Evolutionary conservation across 1,140 invertebrate genomes (phyloP), one percentile per base, ranked within the genome.

Genomic region (Anthonomus grandis): DNA sequence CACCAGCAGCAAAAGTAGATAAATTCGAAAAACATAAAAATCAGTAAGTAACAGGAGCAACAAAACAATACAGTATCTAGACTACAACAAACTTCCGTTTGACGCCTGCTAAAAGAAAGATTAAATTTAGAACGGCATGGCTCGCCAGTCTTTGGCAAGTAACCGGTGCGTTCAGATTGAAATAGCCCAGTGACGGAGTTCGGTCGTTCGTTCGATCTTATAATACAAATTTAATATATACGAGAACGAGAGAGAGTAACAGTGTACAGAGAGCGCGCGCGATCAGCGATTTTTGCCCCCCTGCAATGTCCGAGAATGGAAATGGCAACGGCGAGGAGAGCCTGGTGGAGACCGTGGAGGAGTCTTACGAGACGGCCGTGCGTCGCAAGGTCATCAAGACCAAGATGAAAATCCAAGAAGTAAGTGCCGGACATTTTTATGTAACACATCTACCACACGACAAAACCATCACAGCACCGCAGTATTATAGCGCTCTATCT

Each of bases 331-430:
- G 50, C 27, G 51, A 55, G 36, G 53, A 62, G 37, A 57, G 45
- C 19, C 62, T 68, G 64, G 65, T 63, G 47, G 70, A 72, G 51
- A 72, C 72, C 41, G 69, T 75, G 41, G 73, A 76, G 58, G 73
- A 76, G 64, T 65, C 64, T 23, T 75, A 73, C 58, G 79, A 80
- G 64, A 79, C 77, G n/a, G 77, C 75, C 34, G 78, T 78, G n/a
- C 73, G 76, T 22, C 74, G 77, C 24, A 81, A 80, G 65, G 76
- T 77, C 52, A 71, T 78, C 10, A 74, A 78, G 51, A 79, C 76
- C 31, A 80, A 77, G 64, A 76, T 79, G 57, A 79, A 74, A 60
- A 81, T 81, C 58, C 74, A 81, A 71, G 79, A 81, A 69, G 68
- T 69, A 69, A 69, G 68, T 69, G n/a, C 44, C 54, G 37, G 53